These are phyloP conservation scores for Miltochrista miniata DNA, from an alignment of 2,888 invertebrate genomes.

Conservation along the genomic window DNA sequence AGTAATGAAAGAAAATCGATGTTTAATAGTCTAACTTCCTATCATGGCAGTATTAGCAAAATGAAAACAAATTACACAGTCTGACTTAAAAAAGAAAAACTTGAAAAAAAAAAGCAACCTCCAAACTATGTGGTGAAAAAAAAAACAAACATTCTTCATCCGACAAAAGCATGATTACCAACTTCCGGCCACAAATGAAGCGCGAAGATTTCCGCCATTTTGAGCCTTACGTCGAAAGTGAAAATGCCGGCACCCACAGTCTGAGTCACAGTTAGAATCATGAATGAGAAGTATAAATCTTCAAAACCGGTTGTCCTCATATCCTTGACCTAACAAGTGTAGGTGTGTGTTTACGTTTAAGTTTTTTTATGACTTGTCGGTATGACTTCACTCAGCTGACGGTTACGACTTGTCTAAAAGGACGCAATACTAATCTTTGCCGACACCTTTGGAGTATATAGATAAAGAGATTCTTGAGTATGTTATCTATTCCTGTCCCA, in stretches of 20 bases:
- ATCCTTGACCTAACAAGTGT: slow-evolving; percentile 8
- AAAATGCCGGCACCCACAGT: slow-evolving; percentile 5
- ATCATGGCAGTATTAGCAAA: too few relatives aligned
- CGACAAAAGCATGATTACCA: slow-evolving; percentile 5
- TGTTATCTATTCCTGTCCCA: too few relatives aligned
- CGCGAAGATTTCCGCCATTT: slow-evolving; percentile 1
- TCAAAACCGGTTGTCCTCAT: slow-evolving; percentile 10
- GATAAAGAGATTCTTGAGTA: too few relatives aligned
- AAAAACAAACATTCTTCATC: neutral
- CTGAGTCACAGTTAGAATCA: slow-evolving; percentile 12
- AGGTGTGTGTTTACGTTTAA: neutral
- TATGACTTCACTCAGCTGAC: neutral
- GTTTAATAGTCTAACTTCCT: too few relatives aligned
- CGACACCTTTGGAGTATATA: too few relatives aligned
- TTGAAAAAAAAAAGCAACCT: neutral
- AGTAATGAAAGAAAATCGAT: too few relatives aligned
- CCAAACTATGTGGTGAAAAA: neutral
- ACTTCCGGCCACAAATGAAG: slow-evolving; percentile 9
- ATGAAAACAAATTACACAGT: too few relatives aligned
- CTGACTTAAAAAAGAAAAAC: neutral
- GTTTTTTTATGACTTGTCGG: neutral
- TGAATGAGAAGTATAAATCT: slow-evolving; percentile 32
- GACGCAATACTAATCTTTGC: too few relatives aligned
- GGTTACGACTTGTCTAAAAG: too few relatives aligned
- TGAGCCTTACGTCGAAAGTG: slow-evolving; percentile 2